Base-by-base conservation (phyloP, 2,888 invertebrate genomes). In the Sarcophaga rosellei region DNA sequence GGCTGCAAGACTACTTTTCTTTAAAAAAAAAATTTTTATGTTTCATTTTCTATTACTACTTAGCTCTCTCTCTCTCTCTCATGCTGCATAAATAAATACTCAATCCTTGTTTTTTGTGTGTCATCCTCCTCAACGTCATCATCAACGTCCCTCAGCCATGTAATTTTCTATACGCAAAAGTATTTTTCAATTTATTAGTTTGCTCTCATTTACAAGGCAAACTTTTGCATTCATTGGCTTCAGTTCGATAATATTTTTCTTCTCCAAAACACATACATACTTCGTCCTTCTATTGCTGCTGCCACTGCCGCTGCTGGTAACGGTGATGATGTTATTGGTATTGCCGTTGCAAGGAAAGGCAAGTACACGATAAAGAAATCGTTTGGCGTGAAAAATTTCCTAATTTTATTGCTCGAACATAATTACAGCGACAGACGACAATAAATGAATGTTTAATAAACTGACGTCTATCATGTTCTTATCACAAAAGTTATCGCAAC, bases 111-210 rank as follows among this genome's bases (percentile, higher is more conserved):
- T 35, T 8, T 35, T 3, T 35, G 35, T 35, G 35, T 35, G 35
- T 35, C 35, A 10, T 35, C 35, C 35, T 35, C 10, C 35, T 35
- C 35, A 35, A 35, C 35, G 8, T 82, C 79, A 57, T 83, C 81
- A 75, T 72, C 66, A 53, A 53, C 53, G 53, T 85, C 79, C 79
- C 53, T 83, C 81, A 75, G 70, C 66, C 59, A 76, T 21, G 21
- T 61, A 20, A 66, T 76, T 82, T 86, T 62, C 70, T 53, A 68
- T 73, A 80, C 79, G 78, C 72, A 80, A 79, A 86, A 80, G 70
- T 75, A 84, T 86, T 86, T 35, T 86, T 77, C 81, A 83, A 81
- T 85, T 86, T 86, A 81, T 86, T 86, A 86, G 86, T 86, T 86
- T 86, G 86, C 78, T 78, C 83, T 82, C 81, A 81, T 86, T 86